These are phyloP conservation scores for Chunga burmeisteri DNA, from an alignment of 2,113 vertebrate species.

Conservation along the genomic window DNA sequence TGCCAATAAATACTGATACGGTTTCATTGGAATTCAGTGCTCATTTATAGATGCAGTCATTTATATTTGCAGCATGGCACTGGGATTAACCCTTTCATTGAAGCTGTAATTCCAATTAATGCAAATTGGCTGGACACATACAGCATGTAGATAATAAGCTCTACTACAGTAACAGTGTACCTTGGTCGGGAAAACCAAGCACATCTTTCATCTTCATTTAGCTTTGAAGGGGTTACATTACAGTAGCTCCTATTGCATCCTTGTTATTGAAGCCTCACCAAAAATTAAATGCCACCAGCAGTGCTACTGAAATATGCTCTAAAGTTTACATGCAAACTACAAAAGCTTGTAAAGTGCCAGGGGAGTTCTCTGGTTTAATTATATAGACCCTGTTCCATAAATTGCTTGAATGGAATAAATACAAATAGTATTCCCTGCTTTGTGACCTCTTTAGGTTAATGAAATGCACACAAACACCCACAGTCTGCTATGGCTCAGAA, in stretches of 20 bases:
- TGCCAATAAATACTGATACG: background rate
- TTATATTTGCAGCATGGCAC: background rate
- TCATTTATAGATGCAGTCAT: background rate
- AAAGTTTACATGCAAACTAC: slow-evolving; percentile 48
- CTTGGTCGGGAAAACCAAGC: background rate
- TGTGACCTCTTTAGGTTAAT: slow-evolving; percentile 54
- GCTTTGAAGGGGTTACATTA: slow-evolving; percentile 32
- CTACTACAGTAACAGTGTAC: background rate
- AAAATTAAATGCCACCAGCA: slow-evolving; percentile 62
- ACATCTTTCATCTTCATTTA: slow-evolving; percentile 32
- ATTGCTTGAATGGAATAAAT: slow-evolving; percentile 55
- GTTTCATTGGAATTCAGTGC: background rate
- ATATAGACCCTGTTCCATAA: slow-evolving; percentile 51
- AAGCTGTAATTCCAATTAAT: slow-evolving; percentile 7
- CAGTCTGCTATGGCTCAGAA: slow-evolving; percentile 22
- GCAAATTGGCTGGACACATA: background rate
- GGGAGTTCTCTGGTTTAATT: slow-evolving; percentile 58
- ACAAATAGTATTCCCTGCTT: slow-evolving; percentile 42
- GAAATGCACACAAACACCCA: slow-evolving; percentile 55
- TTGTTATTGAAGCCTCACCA: background rate
- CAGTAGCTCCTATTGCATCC: background rate
- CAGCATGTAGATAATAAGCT: background rate
- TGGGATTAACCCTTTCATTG: slow-evolving; percentile 36
- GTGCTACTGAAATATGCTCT: slow-evolving; percentile 34
- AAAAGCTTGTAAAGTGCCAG: slow-evolving; percentile 43